Evolutionary conservation across 2,888 invertebrate species (phyloP).

Genomic region (Volucella inflata): DNA sequence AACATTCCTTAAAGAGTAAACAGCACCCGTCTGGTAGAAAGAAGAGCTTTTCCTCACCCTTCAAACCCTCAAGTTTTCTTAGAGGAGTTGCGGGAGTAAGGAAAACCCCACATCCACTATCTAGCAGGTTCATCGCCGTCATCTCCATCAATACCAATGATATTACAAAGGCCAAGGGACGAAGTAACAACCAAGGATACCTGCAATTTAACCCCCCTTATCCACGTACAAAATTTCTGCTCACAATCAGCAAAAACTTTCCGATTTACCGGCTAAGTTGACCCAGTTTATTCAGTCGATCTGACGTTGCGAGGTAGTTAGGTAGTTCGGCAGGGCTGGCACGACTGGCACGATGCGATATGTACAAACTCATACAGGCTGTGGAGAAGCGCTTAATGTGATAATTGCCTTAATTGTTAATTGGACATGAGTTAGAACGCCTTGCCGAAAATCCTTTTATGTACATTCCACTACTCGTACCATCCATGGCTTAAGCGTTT

Average conservation of each 20-base stretch:
- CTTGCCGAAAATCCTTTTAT: constrained; percentile 65
- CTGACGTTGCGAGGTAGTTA: not conserved
- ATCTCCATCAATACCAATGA: constrained; percentile 58
- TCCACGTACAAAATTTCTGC: constrained; percentile 35
- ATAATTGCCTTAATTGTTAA: constrained; percentile 72
- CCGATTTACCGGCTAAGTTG: constrained; percentile 58
- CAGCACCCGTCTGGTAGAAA: constrained; percentile 36
- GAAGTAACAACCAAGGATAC: constrained; percentile 34
- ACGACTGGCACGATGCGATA: constrained; percentile 50
- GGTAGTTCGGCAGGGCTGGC: constrained; percentile 4
- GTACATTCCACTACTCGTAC: constrained; percentile 35
- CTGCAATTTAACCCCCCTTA: not conserved
- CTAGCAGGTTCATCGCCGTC: constrained; percentile 52
- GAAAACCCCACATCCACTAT: constrained; percentile 39
- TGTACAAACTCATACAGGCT: constrained; percentile 27
- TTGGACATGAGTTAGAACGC: constrained; percentile 69
- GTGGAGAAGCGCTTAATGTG: constrained; percentile 49
- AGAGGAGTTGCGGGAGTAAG: constrained; percentile 14
- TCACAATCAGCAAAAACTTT: constrained; percentile 69
- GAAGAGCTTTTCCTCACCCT: constrained; percentile 22
- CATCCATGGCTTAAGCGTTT: constrained; percentile 17
- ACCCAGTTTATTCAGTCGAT: constrained; percentile 35
- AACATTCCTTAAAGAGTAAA: constrained; percentile 50
- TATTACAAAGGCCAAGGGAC: constrained; percentile 48
- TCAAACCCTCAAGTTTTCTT: constrained; percentile 6